These are phyloP conservation scores for Acanthiza pusilla DNA, from an alignment of 2,797 vertebrate species.

Conservation along the genomic window DNA sequence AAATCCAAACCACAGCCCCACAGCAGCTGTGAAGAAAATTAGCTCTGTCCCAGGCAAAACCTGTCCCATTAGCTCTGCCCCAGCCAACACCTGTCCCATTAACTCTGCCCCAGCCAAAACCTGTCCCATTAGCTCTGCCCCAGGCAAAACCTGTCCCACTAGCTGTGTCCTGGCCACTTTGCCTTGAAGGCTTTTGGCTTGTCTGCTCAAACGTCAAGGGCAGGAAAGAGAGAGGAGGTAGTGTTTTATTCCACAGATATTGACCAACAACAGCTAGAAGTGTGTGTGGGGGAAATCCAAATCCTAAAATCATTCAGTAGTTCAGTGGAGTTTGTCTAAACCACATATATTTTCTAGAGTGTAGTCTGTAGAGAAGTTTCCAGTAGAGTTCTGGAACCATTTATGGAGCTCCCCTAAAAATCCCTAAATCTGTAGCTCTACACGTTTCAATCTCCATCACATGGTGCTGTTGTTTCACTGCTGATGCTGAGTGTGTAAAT, in stretches of 20 bases:
- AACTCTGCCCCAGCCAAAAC: too few species aligned
- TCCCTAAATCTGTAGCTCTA: not conserved
- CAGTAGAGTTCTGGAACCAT: not conserved
- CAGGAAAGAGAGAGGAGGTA: not conserved
- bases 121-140: not conserved
- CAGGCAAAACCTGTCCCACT: not conserved
- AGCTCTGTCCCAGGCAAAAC: not conserved
- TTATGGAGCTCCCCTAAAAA: not conserved
- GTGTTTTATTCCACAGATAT: not conserved
- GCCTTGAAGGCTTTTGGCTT: not conserved
- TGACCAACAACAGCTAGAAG: not conserved
- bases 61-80: too few species aligned
- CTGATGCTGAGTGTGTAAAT: not conserved
- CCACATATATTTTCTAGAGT: not conserved
- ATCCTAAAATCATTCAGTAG: not conserved
- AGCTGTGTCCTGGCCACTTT: not conserved
- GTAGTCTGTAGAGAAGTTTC: not conserved
- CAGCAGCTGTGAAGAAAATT: not conserved
- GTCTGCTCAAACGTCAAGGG: not conserved
- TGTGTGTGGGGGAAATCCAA: not conserved
- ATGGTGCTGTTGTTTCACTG: not conserved
- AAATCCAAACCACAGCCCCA: not conserved
- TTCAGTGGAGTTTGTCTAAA: not conserved
- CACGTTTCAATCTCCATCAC: not conserved
- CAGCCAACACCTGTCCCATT: too few species aligned